phyloP scores from a whole-genome alignment of 64 coral and sea anemone species.

The Cladopsammia gracilis region DNA sequence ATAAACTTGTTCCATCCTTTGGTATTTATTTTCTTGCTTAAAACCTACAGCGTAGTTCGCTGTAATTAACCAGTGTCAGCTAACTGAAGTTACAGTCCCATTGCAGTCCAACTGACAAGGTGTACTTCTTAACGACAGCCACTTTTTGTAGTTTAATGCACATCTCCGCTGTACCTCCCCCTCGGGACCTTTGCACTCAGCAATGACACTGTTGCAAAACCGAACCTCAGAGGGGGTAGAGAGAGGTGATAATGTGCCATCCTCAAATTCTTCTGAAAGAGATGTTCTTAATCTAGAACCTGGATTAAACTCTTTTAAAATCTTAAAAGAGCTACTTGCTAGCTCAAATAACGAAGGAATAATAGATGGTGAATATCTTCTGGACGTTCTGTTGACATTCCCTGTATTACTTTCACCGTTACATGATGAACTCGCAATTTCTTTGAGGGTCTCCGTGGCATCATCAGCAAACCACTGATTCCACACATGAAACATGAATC shows the following conservation, averaged over 20 bases:
- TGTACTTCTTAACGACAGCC: background rate
- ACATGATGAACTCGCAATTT: background rate
- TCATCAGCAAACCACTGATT: slow-evolving; percentile 35
- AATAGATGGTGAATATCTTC: background rate
- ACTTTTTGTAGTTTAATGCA: slow-evolving; percentile 31
- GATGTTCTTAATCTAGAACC: background rate
- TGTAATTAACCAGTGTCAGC: background rate
- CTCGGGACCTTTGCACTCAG: background rate
- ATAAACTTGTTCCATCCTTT: too few species aligned
- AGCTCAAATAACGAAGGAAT: slow-evolving; percentile 34
- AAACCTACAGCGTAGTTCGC: background rate
- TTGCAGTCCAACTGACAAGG: background rate
- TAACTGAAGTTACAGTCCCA: background rate
- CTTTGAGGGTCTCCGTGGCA: slow-evolving; percentile 8
- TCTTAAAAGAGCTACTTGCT: slow-evolving; percentile 14
- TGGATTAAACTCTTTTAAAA: slow-evolving; percentile 5
- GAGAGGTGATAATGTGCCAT: background rate
- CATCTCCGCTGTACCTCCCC: slow-evolving; percentile 26
- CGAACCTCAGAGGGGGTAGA: slow-evolving; percentile 16
- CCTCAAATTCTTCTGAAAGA: background rate
- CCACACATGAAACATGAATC: slow-evolving; percentile 62
- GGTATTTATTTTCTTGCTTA: too few species aligned
- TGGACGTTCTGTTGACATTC: background rate
- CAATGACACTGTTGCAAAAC: slow-evolving; percentile 22
- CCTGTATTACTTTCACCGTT: background rate